Base-by-base conservation (phyloP, 2,797 vertebrate genomes). In the Centropyge bicolor region DNA sequence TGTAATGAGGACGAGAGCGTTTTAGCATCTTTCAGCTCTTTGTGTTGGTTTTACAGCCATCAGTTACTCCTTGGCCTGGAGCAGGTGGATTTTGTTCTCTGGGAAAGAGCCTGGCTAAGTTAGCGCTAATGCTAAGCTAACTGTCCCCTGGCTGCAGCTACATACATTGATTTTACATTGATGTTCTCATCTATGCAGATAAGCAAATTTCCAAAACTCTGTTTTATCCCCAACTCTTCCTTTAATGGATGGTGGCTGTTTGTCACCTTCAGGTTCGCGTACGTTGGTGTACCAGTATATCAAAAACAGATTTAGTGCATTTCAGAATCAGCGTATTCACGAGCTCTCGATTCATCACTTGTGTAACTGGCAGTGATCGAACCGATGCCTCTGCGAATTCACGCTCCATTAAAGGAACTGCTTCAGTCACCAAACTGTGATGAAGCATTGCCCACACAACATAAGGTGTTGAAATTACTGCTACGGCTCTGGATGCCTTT, bases 371-470 rank as follows among this genome's bases (percentile, higher is more conserved):
- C 64, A 6, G 14, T n/a, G 46, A 80, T 60, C 52, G 61, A 55
- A 54, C 55, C 8, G 20, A 45, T 16, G 60, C 51, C 56, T 41
- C 17, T 3, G 11, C 57, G n/a, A 68, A 57, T 64, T 36, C 65
- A 63, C 3, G 4, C 55, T 73, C 49, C 68, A 75, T 57, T 61
- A 57, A 27, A 62, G n/a, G 40, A 1, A 41, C 61, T 1, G 59
- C 60, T n/a, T 59, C 63, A 13, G 20, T 66, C 40, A 24, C 12
- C 68, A 60, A 83, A 78, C 38, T 20, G 64, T 70, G 79, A 84
- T 27, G 20, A 81, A 76, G 52, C 35, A 16, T 3, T 4, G 7
- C 0, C 16, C 40, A 4, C 49, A 43, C 27, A 22, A 35, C 61
- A 59, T 20, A 38, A 54, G 24, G 22, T 74, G 61, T 19, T 61